Percentiles rank a stretch among this genome's conserved stretches.
phyloP scores from a whole-genome alignment of 2,113 vertebrate species.

The Rhizomys pruinosus region DNA sequence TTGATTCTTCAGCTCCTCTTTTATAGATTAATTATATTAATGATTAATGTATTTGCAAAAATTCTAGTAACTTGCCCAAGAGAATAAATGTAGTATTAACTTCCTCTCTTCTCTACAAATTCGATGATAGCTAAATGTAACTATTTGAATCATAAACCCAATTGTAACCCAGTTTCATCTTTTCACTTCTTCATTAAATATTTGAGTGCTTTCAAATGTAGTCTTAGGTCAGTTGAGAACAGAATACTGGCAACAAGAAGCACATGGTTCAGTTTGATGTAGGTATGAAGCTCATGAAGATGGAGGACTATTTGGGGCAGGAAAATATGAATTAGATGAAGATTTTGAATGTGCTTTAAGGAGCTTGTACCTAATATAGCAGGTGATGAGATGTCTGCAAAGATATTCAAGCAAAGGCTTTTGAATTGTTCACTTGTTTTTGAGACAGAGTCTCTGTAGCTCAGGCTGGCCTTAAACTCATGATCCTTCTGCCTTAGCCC shows the following conservation, averaged over 20 bases:
- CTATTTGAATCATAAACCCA: neutral
- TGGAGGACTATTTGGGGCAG: neutral
- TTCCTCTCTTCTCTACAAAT: neutral
- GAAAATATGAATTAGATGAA: neutral
- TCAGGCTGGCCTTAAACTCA: neutral
- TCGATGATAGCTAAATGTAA: neutral
- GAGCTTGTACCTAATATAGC: neutral
- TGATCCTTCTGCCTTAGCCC: neutral
- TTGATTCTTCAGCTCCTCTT: neutral
- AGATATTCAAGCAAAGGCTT: neutral
- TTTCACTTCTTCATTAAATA: conserved; percentile 11
- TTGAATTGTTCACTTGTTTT: neutral
- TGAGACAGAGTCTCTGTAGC: neutral
- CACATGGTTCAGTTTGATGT: neutral
- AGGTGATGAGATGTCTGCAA: neutral
- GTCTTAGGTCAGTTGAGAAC: neutral
- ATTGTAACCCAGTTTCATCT: neutral
- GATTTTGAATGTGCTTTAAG: neutral
- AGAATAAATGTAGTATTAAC: neutral
- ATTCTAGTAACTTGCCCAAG: neutral
- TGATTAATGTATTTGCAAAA: neutral
- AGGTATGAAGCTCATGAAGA: neutral
- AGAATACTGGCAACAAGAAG: neutral
- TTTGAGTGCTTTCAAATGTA: neutral
- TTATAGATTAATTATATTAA: neutral